Conservation (phyloP, 2,888 invertebrate genomes). For the Drosophila greeni region DNA sequence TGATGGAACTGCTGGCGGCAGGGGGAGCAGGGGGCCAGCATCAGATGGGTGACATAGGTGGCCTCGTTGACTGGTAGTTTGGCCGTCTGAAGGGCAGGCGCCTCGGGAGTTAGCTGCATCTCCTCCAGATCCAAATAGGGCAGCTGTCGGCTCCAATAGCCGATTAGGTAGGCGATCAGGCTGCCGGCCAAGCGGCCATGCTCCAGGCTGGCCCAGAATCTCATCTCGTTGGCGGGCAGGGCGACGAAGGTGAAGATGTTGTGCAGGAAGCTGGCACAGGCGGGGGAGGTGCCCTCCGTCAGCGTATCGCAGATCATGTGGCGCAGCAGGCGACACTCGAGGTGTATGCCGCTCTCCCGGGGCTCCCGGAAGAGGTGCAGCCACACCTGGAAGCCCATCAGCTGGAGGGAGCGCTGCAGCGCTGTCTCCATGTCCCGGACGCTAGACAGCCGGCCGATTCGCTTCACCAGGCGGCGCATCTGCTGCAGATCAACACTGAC, state of each 20-base stretch:
- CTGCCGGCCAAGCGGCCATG: slow-evolving; percentile 46
- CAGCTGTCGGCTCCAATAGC: slow-evolving; percentile 52
- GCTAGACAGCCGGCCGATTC: slow-evolving; percentile 50
- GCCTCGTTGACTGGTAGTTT: slow-evolving; percentile 45
- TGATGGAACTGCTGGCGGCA: slow-evolving; percentile 49
- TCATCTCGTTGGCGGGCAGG: slow-evolving; percentile 26
- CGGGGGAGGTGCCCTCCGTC: slow-evolving; percentile 12
- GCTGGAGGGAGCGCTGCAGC: slow-evolving; percentile 42
- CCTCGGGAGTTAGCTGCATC: slow-evolving; percentile 26
- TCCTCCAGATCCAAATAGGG: slow-evolving; percentile 50
- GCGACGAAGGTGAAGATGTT: slow-evolving; percentile 44
- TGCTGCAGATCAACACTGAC: slow-evolving; percentile 39
- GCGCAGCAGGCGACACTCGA: slow-evolving; percentile 53
- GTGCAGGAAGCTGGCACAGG: slow-evolving; percentile 49
- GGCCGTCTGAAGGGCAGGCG: not conserved
- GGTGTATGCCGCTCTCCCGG: slow-evolving; percentile 46
- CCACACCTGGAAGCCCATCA: slow-evolving; percentile 48
- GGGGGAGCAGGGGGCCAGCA: slow-evolving; percentile 51
- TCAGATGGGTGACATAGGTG: slow-evolving; percentile 51
- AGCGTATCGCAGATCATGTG: slow-evolving; percentile 61
- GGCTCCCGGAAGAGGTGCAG: slow-evolving; percentile 53
- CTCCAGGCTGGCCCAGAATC: slow-evolving; percentile 47
- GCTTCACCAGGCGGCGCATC: slow-evolving; percentile 54
- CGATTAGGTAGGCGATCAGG: slow-evolving; percentile 39
- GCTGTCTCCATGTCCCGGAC: slow-evolving; percentile 44